A percentile compares a stretch with the other conserved stretches of the same genome.
phyloP scores from a whole-genome alignment of 2,113 vertebrate genomes.

The Anguilla japonica region DNA sequence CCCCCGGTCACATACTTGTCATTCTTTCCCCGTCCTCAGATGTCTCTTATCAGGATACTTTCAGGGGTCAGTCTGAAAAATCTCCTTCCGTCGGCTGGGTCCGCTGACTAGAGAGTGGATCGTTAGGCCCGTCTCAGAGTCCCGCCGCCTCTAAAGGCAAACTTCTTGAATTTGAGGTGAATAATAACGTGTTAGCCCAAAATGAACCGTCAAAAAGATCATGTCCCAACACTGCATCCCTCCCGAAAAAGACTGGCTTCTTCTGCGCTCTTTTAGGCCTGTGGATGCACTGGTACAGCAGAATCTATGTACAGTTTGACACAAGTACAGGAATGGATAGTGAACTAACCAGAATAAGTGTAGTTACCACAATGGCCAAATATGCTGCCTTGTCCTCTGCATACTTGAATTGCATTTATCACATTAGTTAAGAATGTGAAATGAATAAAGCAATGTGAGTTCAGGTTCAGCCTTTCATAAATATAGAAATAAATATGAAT shows the following conservation, averaged over 20 bases:
- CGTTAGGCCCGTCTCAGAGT: background rate
- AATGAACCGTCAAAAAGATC: background rate
- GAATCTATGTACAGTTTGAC: background rate
- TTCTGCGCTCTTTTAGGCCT: background rate
- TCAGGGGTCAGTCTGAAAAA: background rate
- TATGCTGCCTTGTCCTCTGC: background rate
- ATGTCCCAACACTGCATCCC: background rate
- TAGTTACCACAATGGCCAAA: background rate
- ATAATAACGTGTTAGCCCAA: background rate
- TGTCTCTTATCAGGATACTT: background rate
- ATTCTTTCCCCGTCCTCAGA: background rate
- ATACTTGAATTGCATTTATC: background rate
- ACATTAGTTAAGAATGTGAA: background rate
- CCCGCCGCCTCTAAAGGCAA: background rate
- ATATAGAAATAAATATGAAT: conserved; percentile 4
- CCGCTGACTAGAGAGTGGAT: background rate
- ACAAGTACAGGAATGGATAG: background rate
- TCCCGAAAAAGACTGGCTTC: background rate
- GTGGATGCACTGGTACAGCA: background rate
- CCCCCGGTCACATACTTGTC: background rate
- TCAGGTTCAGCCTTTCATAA: background rate
- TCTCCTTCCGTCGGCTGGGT: background rate
- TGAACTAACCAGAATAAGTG: background rate
- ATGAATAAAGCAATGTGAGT: background rate
- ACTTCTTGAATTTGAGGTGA: background rate